Base-by-base conservation (phyloP, 2,888 invertebrate genomes). In the Pterobdella sp. region DNA sequence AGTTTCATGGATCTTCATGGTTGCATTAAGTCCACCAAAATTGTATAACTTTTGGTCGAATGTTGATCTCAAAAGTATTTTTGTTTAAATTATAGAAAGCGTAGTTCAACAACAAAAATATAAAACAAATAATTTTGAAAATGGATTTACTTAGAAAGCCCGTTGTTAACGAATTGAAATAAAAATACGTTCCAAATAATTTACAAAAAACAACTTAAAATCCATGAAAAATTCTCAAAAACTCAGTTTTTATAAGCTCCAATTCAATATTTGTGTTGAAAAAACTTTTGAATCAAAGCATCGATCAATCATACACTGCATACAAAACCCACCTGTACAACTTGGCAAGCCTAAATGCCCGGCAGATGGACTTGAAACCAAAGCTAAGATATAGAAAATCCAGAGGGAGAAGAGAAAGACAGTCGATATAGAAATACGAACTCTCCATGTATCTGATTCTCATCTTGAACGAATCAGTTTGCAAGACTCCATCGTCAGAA, bases 331-430 rank as follows among this genome's bases (percentile, higher is more conserved):
- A 96, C 42, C 94, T 89, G 86, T 96, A 96, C 83, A 96, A 93
- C 85, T 96, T 96, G 80, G 95, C 94, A 81, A 97, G 88, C 77
- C 96, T 90, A 87, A 94, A 94, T 82, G 93, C 92, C 80, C 96
- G 89, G 79, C 96, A 87, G 81, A 95, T 93, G 81, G 95, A 96
- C 87, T 94, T 94, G 81, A 85, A 87, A 79, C 93, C 95, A 85
- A 96, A 93, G 85, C 95, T 95, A 82, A 97, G 88, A 86, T 97
- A 97, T 81, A 97, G 90, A 87, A 95, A 94, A 88, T 97, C 97
- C 84, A 97, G 88, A 79, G 97, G 97, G 83, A 97, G 87, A 83
- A 97, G 89, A 87, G 95, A 96, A 85, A 97, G 88, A 87, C 94
- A 94, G 88, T 97, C 96, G 84, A 96, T 92, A 88, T 96, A 97